Evolutionary conservation across 2,888 invertebrate species (phyloP).

Genomic region (Cantharis rustica): DNA sequence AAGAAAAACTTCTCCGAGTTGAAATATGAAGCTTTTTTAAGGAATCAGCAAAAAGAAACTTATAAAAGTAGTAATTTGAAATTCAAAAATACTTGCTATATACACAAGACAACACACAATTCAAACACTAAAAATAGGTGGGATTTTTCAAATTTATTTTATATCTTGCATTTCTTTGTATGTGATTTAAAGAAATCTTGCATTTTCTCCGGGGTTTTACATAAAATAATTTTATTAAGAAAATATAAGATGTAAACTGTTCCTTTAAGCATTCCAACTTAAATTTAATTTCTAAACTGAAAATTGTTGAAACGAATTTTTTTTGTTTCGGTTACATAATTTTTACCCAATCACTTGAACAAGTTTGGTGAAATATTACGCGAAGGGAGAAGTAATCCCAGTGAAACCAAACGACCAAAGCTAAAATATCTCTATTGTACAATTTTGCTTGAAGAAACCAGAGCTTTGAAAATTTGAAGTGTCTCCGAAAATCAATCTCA

Average conservation of each 20-base stretch:
- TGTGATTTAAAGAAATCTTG: not conserved
- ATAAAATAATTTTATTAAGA: not conserved
- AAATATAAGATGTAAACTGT: not conserved
- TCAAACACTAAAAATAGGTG: not conserved
- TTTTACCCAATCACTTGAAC: not conserved
- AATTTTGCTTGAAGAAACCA: not conserved
- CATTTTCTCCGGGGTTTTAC: not conserved
- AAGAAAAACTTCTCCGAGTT: not conserved
- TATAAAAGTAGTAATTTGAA: constrained; percentile 4
- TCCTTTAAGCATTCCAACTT: not conserved
- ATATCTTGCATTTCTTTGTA: constrained; percentile 1
- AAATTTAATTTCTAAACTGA: too few species aligned
- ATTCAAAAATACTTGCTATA: not conserved
- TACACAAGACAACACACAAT: not conserved
- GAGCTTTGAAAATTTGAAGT: not conserved
- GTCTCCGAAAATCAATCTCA: not conserved
- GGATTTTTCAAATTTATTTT: not conserved
- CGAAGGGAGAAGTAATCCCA: not conserved
- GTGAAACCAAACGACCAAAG: not conserved
- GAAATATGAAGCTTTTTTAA: constrained; percentile 4
- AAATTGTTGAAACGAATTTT: too few species aligned
- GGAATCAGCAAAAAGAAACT: constrained; percentile 3
- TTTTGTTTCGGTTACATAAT: not conserved
- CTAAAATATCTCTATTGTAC: not conserved
- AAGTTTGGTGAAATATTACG: not conserved